Base-by-base conservation (phyloP, 2,113 vertebrate genomes). In the Paratilapia polleni region DNA sequence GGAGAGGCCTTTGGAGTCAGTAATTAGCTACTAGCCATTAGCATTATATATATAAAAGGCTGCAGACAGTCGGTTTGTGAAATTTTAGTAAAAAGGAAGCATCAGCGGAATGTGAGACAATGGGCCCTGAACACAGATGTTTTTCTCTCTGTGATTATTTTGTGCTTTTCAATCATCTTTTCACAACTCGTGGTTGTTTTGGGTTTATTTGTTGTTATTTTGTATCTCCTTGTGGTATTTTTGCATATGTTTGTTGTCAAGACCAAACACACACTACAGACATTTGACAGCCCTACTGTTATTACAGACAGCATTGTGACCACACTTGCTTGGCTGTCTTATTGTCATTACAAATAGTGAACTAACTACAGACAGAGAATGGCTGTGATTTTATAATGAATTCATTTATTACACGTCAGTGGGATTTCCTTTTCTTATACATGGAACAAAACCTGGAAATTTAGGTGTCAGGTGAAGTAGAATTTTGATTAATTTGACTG, bases 21-120 rank as follows among this genome's bases (percentile, higher is more conserved):
- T 78, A 49, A 89, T 87, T 81, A 90, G 70, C 20, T 3, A 11
- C 26, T 63, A 77, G 70, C 61, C 4, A 63, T 91, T 90, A 87
- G 81, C 83, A 61, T 83, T 64, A 70, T 7, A 22, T 14, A 19
- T n/a, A 6, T 38, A 77, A 56, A 57, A 62, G 59, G 56, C 74
- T 43, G n/a, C 38, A 24, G 56, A 28, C 9, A 2, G 80, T 14
- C 10, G 3, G 1, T 61, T 41, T 24, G 38, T 52, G 58, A 59
- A 43, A 58, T 59, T 31, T 84, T 81, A 63, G 38, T 80, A 70
- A 13, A 56, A 56, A 41, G 4, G 54, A 86, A 60, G 64, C 20
- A 19, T 52, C 17, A 3, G 34, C 19, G 4, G 31, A 36, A 22
- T 64, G 17, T 24, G 26, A 68, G 54, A 78, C 26, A 28, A 66